Evolutionary conservation across 2,888 invertebrate species (phyloP).

Genomic region (Habroteleia sp.): DNA sequence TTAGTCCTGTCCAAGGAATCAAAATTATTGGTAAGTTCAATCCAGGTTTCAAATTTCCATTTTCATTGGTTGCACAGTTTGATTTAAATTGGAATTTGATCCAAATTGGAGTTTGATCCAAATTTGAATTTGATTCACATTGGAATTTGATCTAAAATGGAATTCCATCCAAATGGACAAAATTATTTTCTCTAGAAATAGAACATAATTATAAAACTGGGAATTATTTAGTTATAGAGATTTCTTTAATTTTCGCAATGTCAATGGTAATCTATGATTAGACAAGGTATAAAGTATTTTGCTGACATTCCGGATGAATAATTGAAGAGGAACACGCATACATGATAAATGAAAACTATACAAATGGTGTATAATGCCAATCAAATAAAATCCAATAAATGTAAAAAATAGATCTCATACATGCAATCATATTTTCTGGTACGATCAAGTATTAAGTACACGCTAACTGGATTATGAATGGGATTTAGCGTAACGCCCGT

Average conservation of each 20-base stretch:
- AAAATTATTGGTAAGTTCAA: slow-evolving; percentile 75
- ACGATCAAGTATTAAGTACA: slow-evolving; percentile 46
- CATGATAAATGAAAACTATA: slow-evolving; percentile 8
- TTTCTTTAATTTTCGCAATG: slow-evolving; percentile 3
- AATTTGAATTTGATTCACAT: too few relatives aligned
- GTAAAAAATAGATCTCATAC: slow-evolving; percentile 11
- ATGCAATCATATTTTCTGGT: slow-evolving; percentile 40
- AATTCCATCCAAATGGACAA: too few relatives aligned
- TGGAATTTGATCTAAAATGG: too few relatives aligned
- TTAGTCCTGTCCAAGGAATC: slow-evolving; percentile 84
- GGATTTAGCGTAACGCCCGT: slow-evolving; percentile 65
- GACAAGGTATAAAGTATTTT: slow-evolving; percentile 2
- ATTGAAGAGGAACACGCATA: slow-evolving; percentile 7
- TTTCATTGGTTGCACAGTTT: too few relatives aligned
- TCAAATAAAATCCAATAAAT: slow-evolving; percentile 11
- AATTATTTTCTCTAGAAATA: too few relatives aligned
- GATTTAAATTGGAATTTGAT: neutral
- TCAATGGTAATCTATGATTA: neutral
- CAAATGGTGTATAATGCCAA: slow-evolving; percentile 1
- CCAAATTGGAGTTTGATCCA: too few relatives aligned
- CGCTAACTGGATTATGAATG: slow-evolving; percentile 71
- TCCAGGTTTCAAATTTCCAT: too few relatives aligned
- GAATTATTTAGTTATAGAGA: too few relatives aligned
- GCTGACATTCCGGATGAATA: slow-evolving; percentile 8
- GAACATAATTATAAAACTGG: too few relatives aligned